Evolutionary conservation across 2,113 vertebrate genomes (phyloP), one percentile per base, ranked within the genome.

Genomic region (Notothenia coriiceps): DNA sequence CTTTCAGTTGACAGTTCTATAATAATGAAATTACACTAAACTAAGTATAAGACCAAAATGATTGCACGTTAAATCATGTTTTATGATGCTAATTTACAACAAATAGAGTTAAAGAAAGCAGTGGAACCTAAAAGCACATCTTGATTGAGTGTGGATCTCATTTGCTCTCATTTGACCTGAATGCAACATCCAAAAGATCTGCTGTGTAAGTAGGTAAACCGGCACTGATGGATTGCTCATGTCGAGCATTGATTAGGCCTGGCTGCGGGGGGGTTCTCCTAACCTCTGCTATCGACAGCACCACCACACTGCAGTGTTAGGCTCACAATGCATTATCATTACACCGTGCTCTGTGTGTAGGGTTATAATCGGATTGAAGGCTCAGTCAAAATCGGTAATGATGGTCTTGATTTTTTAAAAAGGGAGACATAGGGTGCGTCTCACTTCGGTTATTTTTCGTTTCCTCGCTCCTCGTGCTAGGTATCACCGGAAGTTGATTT

Each of bases 211-310:
- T 20, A 29, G 44, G 52, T 25, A 40, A 62, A 55, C 11, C 52
- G 62, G 70, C 67, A 61, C 61, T 46, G 71, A 79, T 62, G 56
- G 64, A 56, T 51, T 43, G 64, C 64, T 74, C 72, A 66, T 69
- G 64, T 4, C 54, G 61, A 77, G 62, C 55, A 86, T 74, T 62
- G 86, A 89, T 84, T 60, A 10, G 64, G 46, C 55, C n/a, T 5
- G 9, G 44, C 66, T 80, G 55, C 55, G 51, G 35, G 55, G 50
- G 13, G 22, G 56, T 50, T 66, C 70, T 25, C 15, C 64, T 64
- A 79, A 82, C 78, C 71, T 59, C 78, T 20, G 55, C 46, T 33
- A 65, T 70, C 8, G 18, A 68, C 66, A 50, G 47, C 47, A 60
- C 47, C 13, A 54, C 35, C n/a, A 69, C 6, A 44, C 33, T 2